Evolutionary conservation across 2,797 vertebrate genomes (phyloP).

Genomic region (Odontamblyopus lacepedii): DNA sequence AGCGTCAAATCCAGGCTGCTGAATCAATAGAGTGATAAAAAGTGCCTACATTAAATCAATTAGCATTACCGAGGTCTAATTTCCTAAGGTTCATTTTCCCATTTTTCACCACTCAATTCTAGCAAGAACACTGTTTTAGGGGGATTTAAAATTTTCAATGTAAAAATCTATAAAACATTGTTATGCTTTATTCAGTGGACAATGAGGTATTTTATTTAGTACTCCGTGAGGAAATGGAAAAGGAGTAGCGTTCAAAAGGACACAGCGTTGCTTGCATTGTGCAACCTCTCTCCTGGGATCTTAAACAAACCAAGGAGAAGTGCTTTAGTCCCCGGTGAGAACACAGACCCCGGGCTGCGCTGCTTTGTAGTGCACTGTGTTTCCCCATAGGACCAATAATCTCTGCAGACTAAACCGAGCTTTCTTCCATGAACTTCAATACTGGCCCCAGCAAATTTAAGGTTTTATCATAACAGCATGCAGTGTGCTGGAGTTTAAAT

Average conservation of each 20-base stretch:
- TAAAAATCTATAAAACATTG: slow-evolving; percentile 26
- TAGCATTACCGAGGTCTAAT: slow-evolving; percentile 80
- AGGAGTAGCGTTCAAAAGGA: slow-evolving; percentile 52
- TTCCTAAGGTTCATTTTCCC: slow-evolving; percentile 56
- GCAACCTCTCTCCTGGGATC: slow-evolving; percentile 58
- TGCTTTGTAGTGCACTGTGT: slow-evolving; percentile 71
- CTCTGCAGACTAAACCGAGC: slow-evolving; percentile 59
- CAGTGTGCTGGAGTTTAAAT: slow-evolving; percentile 38
- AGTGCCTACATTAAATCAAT: slow-evolving; percentile 75
- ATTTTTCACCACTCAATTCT: slow-evolving; percentile 51
- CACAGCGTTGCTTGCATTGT: slow-evolving; percentile 38
- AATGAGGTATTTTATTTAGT: slow-evolving; percentile 55
- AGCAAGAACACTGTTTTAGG: slow-evolving; percentile 26
- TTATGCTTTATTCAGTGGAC: slow-evolving; percentile 34
- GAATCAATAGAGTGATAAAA: slow-evolving; percentile 64
- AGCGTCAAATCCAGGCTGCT: slow-evolving; percentile 65
- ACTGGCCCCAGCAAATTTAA: slow-evolving; percentile 57
- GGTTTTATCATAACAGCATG: slow-evolving; percentile 49
- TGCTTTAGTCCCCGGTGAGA: slow-evolving; percentile 64
- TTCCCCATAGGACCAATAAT: slow-evolving; percentile 61
- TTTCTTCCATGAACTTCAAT: slow-evolving; percentile 64
- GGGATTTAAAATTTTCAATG: slow-evolving; percentile 17
- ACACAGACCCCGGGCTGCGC: slow-evolving; percentile 60
- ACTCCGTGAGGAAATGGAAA: slow-evolving; percentile 40
- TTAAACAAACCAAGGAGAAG: slow-evolving; percentile 67